Base-by-base conservation (phyloP, 2,888 invertebrate species). In the Chouioia cunea region DNA sequence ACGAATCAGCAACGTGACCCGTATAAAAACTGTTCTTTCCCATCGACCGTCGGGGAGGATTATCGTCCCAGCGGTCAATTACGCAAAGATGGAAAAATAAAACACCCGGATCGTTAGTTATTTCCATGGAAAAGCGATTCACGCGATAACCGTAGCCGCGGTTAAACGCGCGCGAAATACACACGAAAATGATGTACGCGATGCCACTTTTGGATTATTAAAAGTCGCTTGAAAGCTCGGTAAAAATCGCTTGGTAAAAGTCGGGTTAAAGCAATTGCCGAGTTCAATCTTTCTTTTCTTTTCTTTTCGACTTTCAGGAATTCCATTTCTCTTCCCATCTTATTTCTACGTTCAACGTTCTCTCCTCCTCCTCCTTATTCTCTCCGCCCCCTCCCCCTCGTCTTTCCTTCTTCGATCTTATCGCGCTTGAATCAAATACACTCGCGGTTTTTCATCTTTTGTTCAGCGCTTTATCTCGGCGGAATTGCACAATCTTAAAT, bases 271-370 rank as follows among this genome's bases (percentile, higher is more conserved):
- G 43, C 64, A 64, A 67, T 67, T 71, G 59, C 53, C 10, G 18
- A 27, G 58, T 66, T 59, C 63, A 67, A 66, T 66, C 67, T 71
- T 23, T 23, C 44, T 44, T 60, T 53, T 56, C 64, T 65, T 70
- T 65, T 70, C 65, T 60, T 43, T 44, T 27, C 53, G 44, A 27
- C 27, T 48, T 48, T 22, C 20, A 16, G 22, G 52, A 36, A 43
- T 47, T 57, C 47, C 58, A 15, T 36, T 56, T 48, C 8, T 50
- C 22, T n/a, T 59, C 47, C n/a, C 16, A 36, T 59, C n/a, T 59
- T 43, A 15, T 18, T 46, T 16, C 50, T 10, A 18, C 20, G 6
- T n/a, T 18, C n/a, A n/a, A n/a, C n/a, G n/a, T n/a, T 44, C 27
- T 53, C 2, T 46, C 27, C 53, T 44, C 44, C 2, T 15, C 16